Evolutionary conservation across 2,888 invertebrate species (phyloP), one percentile per base, ranked within the genome.

Genomic region (Watsonalla binaria): DNA sequence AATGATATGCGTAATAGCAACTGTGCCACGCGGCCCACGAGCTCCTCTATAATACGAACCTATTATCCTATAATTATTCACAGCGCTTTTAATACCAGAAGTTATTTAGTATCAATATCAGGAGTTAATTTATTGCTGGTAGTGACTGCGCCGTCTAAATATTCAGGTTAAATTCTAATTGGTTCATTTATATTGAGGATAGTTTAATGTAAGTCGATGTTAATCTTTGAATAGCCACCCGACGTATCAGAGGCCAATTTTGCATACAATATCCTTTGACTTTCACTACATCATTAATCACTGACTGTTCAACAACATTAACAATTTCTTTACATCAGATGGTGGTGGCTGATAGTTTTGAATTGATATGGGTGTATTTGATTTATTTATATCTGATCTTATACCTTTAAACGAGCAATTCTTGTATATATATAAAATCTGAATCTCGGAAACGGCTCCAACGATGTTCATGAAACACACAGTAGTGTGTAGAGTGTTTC

Each of bases 271-370:
- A 62, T 61, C 48, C 55, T 56, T 52, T 50, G 47, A 59, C 76
- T 78, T 78, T 78, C 75, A 63, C 74, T 68, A 54, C 9, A 52
- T 60, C 63, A 70, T 74, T 71, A 66, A 76, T 76, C 72, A 70
- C 66, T 61, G 53, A 39, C 53, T 51, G 61, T 63, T 24, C n/a
- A 46, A 58, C 66, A 62, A 65, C 61, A 66, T 72, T 70, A 71
- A 67, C 72, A 71, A 71, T 73, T 72, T 74, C 71, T 66, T 72
- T 59, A 63, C 51, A 57, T 54, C 56, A 33, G 50, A 52, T 52
- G 33, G 15, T 42, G 11, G 42, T 42, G 6, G 9, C 37, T 37
- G 37, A 6, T 37, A 9, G 6, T 9, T 37, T 6, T 37, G 37
- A 9, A 37, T 37, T 6, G 5, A 37, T 37, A 37, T 37, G 6